Conservation (phyloP, 2,888 invertebrate species). For the Sinhomidia bicolor region DNA sequence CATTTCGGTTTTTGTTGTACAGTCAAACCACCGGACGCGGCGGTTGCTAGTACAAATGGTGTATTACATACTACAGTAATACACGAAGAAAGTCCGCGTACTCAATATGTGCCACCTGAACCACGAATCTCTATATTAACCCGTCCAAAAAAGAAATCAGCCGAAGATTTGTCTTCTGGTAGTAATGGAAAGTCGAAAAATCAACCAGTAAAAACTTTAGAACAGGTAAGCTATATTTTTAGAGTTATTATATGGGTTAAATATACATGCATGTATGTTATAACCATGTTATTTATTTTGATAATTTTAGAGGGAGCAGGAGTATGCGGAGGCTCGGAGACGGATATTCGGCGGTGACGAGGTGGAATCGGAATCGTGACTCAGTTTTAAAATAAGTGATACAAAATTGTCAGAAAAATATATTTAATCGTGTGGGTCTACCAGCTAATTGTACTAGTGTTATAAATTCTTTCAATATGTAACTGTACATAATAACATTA, state of each 20-base stretch:
- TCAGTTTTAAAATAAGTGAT: constrained; percentile 39
- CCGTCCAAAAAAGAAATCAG: constrained; percentile 84
- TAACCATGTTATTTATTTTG: constrained; percentile 78
- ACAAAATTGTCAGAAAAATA: constrained; percentile 14
- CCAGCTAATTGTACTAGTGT: not conserved
- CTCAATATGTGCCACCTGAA: constrained; percentile 90
- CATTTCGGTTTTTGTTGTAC: too few species aligned
- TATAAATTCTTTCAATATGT: constrained; percentile 34
- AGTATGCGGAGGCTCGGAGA: constrained; percentile 95
- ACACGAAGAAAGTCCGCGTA: constrained; percentile 88
- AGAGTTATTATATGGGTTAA: too few species aligned
- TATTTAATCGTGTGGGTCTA: constrained; percentile 9
- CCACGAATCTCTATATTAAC: constrained; percentile 93
- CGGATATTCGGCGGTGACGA: constrained; percentile 96
- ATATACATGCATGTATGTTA: too few species aligned
- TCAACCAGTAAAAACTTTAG: constrained; percentile 83
- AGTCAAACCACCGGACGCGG: constrained; percentile 9
- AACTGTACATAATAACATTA: constrained; percentile 39
- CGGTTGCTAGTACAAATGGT: constrained; percentile 58
- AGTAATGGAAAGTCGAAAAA: constrained; percentile 60
- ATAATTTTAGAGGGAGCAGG: constrained; percentile 90
- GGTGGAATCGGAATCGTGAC: constrained; percentile 86
- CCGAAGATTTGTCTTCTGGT: not conserved
- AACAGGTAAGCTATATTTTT: constrained; percentile 76
- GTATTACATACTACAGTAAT: constrained; percentile 19